Percentiles rank a stretch among this genome's conserved stretches.
Conservation (phyloP, 2,797 vertebrate species). For the Jordanella pulchra region DNA sequence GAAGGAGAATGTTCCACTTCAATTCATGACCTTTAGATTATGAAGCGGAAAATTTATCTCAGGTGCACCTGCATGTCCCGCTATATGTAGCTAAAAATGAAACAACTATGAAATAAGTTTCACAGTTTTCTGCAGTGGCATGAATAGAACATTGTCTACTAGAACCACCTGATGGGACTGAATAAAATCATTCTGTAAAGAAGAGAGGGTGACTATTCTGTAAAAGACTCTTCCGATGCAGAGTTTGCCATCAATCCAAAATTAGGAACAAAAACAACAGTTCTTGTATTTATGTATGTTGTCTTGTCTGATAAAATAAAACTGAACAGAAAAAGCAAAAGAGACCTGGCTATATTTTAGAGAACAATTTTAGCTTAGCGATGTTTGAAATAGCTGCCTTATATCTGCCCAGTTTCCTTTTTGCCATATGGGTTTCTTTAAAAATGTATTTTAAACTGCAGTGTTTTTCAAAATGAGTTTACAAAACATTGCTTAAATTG, state of each 20-base stretch:
- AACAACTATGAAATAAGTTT: background rate
- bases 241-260: too few species aligned
- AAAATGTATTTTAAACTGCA: background rate
- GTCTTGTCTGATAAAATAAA: too few species aligned
- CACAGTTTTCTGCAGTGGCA: background rate
- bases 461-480: background rate
- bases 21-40: too few species aligned
- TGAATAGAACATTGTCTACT: background rate
- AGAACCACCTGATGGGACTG: too few species aligned
- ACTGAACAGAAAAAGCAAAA: background rate
- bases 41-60: too few species aligned
- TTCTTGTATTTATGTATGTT: background rate
- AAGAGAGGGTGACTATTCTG: too few species aligned
- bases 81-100: too few species aligned
- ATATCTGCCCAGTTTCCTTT: background rate
- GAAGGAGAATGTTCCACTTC: too few species aligned
- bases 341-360: background rate
- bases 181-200: too few species aligned
- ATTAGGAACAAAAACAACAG: background rate
- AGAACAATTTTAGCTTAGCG: background rate
- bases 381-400: background rate
- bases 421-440: background rate
- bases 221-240: too few species aligned
- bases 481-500: background rate
- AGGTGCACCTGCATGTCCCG: too few species aligned